phyloP scores from a whole-genome alignment of 2,888 invertebrate species.

The Idaea dimidiata region DNA sequence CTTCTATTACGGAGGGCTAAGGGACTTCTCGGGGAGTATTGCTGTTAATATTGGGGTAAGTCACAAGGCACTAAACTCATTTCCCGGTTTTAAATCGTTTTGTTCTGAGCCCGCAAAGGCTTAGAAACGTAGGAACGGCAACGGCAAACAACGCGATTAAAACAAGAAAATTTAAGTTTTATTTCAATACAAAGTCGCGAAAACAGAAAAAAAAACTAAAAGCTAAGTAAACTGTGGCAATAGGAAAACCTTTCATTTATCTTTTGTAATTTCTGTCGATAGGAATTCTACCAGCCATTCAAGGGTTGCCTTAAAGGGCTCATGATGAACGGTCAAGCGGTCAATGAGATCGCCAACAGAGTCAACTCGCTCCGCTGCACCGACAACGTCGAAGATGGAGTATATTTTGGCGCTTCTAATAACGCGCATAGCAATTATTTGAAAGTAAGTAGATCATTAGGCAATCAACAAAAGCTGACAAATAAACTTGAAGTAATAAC shows the following conservation, averaged over 20 bases:
- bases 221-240: too few species aligned
- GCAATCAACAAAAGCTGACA: neutral
- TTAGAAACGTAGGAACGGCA: too few species aligned
- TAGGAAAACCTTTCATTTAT: neutral
- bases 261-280: slow-evolving; percentile 28
- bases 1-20: slow-evolving; percentile 91
- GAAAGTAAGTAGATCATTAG: slow-evolving; percentile 68
- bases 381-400: slow-evolving; percentile 88
- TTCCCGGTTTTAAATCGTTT: too few species aligned
- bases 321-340: slow-evolving; percentile 83
- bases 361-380: slow-evolving; percentile 89
- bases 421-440: slow-evolving; percentile 83
- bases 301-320: slow-evolving; percentile 92
- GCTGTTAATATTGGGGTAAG: slow-evolving; percentile 48
- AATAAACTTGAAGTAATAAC: neutral
- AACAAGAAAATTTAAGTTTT: too few species aligned
- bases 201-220: too few species aligned
- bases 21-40: slow-evolving; percentile 56
- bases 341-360: slow-evolving; percentile 81
- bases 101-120: too few species aligned
- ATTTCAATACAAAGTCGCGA: too few species aligned
- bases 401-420: slow-evolving; percentile 88
- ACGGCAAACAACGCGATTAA: too few species aligned
- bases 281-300: slow-evolving; percentile 85
- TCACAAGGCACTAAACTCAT: neutral